Conservation (phyloP, 2,113 vertebrate genomes). For the Callospermophilus lateralis region DNA sequence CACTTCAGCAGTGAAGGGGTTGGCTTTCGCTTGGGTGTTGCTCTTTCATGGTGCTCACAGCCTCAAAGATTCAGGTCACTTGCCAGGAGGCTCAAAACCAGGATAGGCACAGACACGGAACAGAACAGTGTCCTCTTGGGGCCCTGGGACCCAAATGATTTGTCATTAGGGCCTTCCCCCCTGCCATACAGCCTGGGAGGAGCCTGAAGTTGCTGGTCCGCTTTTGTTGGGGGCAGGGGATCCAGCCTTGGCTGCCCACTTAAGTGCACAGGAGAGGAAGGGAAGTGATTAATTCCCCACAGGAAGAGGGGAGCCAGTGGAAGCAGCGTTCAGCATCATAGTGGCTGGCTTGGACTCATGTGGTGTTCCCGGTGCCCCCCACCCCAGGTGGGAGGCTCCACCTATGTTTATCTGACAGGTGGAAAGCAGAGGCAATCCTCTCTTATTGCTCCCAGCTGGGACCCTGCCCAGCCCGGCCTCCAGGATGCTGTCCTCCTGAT, state of each 20-base stretch:
- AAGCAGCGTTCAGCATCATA: not conserved
- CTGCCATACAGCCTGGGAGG: too few species aligned
- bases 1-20: too few species aligned
- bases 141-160: not conserved
- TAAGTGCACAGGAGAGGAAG: not conserved
- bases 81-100: not conserved
- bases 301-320: not conserved
- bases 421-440: fast-evolving
- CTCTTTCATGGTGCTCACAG: not conserved
- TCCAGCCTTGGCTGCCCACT: not conserved
- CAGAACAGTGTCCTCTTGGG: not conserved
- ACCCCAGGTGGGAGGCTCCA: fast-evolving
- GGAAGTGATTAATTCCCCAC: not conserved
- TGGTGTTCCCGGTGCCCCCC: not conserved
- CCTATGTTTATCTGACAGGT: not conserved
- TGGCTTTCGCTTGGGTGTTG: not conserved
- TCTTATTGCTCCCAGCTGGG: not conserved
- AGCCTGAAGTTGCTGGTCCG: not conserved
- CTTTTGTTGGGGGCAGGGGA: not conserved
- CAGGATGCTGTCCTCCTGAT: fast-evolving
- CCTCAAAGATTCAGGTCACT: not conserved
- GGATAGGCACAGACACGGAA: not conserved
- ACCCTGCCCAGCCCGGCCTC: not conserved
- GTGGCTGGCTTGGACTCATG: not conserved
- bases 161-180: not conserved